Base-by-base conservation (phyloP, 2,797 vertebrate genomes). In the Lophius americanus region DNA sequence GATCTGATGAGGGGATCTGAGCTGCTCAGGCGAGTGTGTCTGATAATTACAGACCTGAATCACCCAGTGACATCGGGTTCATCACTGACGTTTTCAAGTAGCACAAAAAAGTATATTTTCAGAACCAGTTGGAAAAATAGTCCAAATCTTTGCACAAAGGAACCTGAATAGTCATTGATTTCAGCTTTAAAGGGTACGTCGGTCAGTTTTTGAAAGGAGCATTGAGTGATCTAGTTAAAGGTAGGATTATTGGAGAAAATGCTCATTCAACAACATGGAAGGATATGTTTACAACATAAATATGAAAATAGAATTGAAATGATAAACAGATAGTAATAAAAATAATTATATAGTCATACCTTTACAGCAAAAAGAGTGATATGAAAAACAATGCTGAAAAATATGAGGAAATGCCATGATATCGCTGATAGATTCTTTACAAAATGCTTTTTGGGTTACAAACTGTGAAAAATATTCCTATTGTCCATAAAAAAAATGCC, bases 401-500 rank as follows among this genome's bases (percentile, higher is more conserved):
- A 84, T 78, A 82, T 81, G 64, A 83, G 74, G 75, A 86, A 91
- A 92, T 86, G 87, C 37, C 60, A 83, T 90, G 87, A 91, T 75
- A 71, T 78, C 46, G 70, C 81, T 73, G 79, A 90, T 92, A 90
- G 88, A 90, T 91, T 94, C 93, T 92, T 95, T 98, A 97, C 93
- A 97, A 97, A 96, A 96, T 95, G 94, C 76, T 87, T 86, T 86
- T 89, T 91, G 93, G 92, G 78, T 93, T 95, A 93, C 91, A 96
- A 97, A 98, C 92, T 94, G 94, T 97, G 95, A 95, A 95, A 96
- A 97, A 97, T 96, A 96, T 85, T 91, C 82, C 70, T 83, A 79
- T 85, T 70, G 85, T 91, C 90, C 95, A 96, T 97, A 97, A 96
- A 98, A 98, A 96, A 98, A 98, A 95, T 61, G 98, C 98, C 97